Base-by-base conservation (phyloP, 2,888 invertebrate species). In the Cephus pulcher region DNA sequence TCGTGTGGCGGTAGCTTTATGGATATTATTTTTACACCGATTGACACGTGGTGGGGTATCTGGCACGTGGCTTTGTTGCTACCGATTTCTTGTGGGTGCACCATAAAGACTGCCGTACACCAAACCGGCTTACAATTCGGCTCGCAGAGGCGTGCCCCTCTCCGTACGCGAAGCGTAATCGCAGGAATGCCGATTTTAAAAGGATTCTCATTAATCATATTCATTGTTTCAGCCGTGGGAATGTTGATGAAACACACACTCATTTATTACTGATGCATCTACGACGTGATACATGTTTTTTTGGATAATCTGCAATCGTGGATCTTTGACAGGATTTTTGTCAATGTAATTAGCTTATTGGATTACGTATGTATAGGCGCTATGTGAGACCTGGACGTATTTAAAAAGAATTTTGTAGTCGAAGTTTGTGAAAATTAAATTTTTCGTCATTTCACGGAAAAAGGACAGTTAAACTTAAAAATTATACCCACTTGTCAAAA, bases 131-230 rank as follows among this genome's bases (percentile, higher is more conserved):
- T 23, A 40, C 56, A 56, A 56, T 56, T 56, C 56, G 56, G 56
- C 56, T 23, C 23, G 1, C 9, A 56, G 56, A 56, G 56, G 56
- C 56, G 2, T 23, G 9, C 23, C 15, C 12, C 37, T 37, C 4
- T 56, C 9, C 23, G 23, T 56, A 9, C 56, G 23, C 23, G 56
- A 23, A 23, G 56, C 56, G 9, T 23, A 56, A 56, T 56, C 56
- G 23, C 32, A 35, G 78, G 71, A 73, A 75, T 75, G 80, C 76
- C 78, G 79, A 80, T 82, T 84, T 80, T 75, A 79, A 80, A 80
- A 73, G 76, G 78, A 75, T 71, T 75, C 77, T 80, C 81, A 80
- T 85, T 86, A 82, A 85, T 85, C 81, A 84, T 71, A 73, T 74
- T 76, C 74, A 75, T 75, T 73, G 75, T 76, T 76, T 71, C 80